Evolutionary conservation across 37 sponge, comb jelly and placozoan genomes (phyloP).

Genomic region (Bolinopsis microptera): DNA sequence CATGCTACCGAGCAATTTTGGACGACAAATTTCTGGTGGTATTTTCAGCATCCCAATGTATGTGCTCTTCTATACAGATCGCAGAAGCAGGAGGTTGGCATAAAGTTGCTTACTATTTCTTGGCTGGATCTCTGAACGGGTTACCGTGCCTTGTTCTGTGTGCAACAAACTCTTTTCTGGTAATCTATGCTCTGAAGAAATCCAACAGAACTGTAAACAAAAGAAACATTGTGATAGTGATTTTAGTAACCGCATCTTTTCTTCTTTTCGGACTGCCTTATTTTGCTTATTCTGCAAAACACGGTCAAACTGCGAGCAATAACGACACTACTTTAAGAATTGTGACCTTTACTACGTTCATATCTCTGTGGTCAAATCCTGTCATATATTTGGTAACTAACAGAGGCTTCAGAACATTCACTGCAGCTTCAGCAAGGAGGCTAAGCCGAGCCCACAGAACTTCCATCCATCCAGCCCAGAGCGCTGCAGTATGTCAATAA

Average conservation of each 20-base stretch:
- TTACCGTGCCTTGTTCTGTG: background rate
- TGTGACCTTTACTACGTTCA: background rate
- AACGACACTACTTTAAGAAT: background rate
- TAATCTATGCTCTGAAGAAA: background rate
- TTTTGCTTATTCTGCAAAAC: background rate
- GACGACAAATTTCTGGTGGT: background rate
- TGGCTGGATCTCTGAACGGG: background rate
- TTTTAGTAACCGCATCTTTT: background rate
- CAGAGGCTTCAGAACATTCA: background rate
- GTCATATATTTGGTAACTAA: background rate
- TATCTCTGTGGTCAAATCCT: background rate
- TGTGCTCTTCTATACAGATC: background rate
- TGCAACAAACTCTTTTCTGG: background rate
- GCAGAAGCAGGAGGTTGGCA: background rate
- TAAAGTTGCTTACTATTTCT: background rate
- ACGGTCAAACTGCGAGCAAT: background rate
- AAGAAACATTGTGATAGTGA: background rate
- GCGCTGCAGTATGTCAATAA: too few relatives aligned
- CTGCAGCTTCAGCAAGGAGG: background rate
- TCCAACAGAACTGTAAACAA: background rate
- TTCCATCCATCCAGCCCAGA: too few relatives aligned
- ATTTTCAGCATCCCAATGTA: background rate
- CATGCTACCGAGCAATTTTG: background rate
- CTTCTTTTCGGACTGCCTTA: background rate
- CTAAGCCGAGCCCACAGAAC: background rate